Base-by-base conservation (phyloP, 2,113 vertebrate species). In the Lophius piscatorius region DNA sequence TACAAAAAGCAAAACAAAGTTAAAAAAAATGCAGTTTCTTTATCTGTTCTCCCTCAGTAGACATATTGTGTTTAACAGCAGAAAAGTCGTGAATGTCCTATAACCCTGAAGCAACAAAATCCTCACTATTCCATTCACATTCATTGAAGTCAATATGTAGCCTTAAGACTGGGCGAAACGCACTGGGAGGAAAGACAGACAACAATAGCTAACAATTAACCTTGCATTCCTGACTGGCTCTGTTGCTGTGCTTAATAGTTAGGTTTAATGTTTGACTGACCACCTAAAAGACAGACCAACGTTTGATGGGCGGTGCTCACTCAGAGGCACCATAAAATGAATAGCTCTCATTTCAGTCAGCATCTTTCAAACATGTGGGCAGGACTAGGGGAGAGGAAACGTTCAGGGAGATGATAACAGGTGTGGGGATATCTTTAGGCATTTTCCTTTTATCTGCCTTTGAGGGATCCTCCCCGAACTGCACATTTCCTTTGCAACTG, bases 181-280 rank as follows among this genome's bases (percentile, higher is more conserved):
- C 38, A 36, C 50, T 54, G 62, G 24, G 70, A 62, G 52, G 39
- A 58, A 71, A 74, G 62, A 73, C 61, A 41, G 51, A 49, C 68
- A 65, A 83, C 80, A 76, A 82, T 73, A 51, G 88, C 72, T 86
- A 87, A 90, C 86, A 90, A 88, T 87, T 86, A 88, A 84, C 79
- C 68, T 70, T 46, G 54, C 88, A 87, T 87, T 82, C 81, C 75
- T 84, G 73, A 42, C 56, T 28, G 69, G 74, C 79, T 64, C 63
- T 68, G 80, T 82, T 76, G 80, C 66, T 56, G 59, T 46, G 72
- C 70, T 67, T 83, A 69, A 87, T 83, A 74, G 74, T 70, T 44
- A 40, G 77, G 79, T 87, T 80, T 89, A 88, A 89, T 90, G 83
- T 88, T 85, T 86, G 76, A 83, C 84, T 71, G 80, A 80, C 82